phyloP scores from a whole-genome alignment of 1,140 invertebrate genomes.

The Drosophila ironensis region DNA sequence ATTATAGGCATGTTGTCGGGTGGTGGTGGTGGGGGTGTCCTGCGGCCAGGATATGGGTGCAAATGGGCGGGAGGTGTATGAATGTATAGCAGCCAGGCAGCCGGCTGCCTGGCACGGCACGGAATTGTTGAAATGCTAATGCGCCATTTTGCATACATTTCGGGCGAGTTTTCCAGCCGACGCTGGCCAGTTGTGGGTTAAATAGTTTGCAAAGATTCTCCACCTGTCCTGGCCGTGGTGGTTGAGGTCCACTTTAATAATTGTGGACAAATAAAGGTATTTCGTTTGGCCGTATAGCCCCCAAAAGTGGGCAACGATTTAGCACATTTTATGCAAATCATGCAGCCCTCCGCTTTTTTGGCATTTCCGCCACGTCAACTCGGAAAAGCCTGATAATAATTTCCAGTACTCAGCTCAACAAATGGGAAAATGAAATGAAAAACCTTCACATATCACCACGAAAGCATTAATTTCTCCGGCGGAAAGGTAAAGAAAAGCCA shows the following conservation, averaged over 20 bases:
- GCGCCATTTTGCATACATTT: slow-evolving; percentile 79
- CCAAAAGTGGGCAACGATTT: slow-evolving; percentile 17
- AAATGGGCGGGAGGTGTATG: neutral
- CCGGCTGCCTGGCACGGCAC: slow-evolving; percentile 48
- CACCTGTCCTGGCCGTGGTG: neutral
- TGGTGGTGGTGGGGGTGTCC: slow-evolving; percentile 1
- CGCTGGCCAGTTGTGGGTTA: slow-evolving; percentile 32
- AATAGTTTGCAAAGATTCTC: neutral
- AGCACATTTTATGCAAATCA: slow-evolving; percentile 68
- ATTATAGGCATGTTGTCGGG: slow-evolving; percentile 52
- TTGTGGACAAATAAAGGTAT: slow-evolving; percentile 38
- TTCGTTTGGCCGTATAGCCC: slow-evolving; percentile 2
- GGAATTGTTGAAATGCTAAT: slow-evolving; percentile 77
- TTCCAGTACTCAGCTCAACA: slow-evolving; percentile 10
- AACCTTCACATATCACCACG: slow-evolving; percentile 29
- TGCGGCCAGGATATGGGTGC: neutral
- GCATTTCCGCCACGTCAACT: slow-evolving; percentile 61
- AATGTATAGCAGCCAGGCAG: too few relatives aligned
- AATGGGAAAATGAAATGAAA: slow-evolving; percentile 28
- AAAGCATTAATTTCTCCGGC: slow-evolving; percentile 38
- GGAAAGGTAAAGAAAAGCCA: neutral
- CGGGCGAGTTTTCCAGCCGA: slow-evolving; percentile 13
- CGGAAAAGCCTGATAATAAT: slow-evolving; percentile 46
- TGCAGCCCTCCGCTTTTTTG: slow-evolving; percentile 23
- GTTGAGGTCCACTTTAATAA: slow-evolving; percentile 42